Evolutionary conservation across 1,140 invertebrate genomes (phyloP).

Genomic region (Procambarus clarkii): DNA sequence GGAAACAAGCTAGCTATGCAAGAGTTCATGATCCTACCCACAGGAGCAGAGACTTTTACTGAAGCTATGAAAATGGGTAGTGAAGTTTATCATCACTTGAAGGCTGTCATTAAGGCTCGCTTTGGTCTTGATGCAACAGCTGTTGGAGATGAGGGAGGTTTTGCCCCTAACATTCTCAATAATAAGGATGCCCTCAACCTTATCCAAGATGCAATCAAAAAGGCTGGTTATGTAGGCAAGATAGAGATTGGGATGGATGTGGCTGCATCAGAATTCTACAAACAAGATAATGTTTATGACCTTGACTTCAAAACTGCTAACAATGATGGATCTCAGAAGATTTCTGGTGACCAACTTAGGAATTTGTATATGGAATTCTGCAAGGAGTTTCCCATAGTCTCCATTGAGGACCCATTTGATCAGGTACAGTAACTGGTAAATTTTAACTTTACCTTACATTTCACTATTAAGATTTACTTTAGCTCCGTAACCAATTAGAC

Average conservation of each 20-base stretch:
- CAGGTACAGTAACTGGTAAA: constrained; percentile 74
- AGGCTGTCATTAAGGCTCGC: constrained; percentile 95
- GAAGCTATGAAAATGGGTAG: constrained; percentile 99
- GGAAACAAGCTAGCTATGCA: constrained; percentile 99
- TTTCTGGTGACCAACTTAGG: constrained; percentile 87
- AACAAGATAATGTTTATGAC: constrained; percentile 90
- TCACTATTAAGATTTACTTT: too few species aligned
- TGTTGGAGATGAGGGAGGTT: constrained; percentile 99
- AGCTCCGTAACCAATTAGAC: too few species aligned
- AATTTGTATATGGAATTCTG: constrained; percentile 94
- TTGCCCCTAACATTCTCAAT: constrained; percentile 98
- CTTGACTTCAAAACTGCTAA: constrained; percentile 98
- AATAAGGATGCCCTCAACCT: constrained; percentile 94
- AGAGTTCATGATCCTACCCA: constrained; percentile 97
- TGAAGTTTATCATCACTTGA: constrained; percentile 97
- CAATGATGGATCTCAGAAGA: constrained; percentile 82
- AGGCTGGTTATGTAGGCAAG: constrained; percentile 95
- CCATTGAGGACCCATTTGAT: constrained; percentile 96
- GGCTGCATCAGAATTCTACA: constrained; percentile 96
- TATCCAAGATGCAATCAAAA: constrained; percentile 93
- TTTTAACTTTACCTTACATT: too few species aligned
- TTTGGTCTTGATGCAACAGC: constrained; percentile 97
- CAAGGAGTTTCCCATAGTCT: constrained; percentile 95
- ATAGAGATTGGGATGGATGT: constrained; percentile 99
- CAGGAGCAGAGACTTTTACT: constrained; percentile 91